A percentile compares a stretch with the other conserved stretches of the same genome.
These are phyloP conservation scores for Drosophila sucinea DNA, from an alignment of 1,140 invertebrate species.

Conservation along the genomic window DNA sequence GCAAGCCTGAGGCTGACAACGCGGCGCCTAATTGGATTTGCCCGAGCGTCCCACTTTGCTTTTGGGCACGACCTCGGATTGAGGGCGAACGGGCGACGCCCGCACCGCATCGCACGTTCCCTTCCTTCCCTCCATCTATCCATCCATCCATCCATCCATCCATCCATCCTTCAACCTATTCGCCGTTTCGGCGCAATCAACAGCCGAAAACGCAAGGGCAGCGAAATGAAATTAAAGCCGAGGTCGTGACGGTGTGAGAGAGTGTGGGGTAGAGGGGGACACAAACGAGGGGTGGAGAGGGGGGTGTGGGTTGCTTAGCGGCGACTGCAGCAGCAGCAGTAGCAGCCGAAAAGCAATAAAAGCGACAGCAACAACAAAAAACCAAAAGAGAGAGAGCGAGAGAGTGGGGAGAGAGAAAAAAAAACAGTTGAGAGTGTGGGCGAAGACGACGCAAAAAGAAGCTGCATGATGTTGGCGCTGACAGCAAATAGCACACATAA, in stretches of 20 bases:
- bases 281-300: background rate
- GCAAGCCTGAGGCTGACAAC: conserved; percentile 52
- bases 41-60: conserved; percentile 62
- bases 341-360: conserved; percentile 50
- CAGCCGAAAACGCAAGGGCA: conserved; percentile 68
- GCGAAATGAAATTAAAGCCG: conserved; percentile 75
- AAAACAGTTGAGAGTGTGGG: conserved; percentile 47
- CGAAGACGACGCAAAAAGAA: conserved; percentile 22
- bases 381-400: conserved; percentile 2
- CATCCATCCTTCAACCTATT: conserved; percentile 16
- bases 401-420: background rate
- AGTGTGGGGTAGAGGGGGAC: background rate
- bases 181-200: conserved; percentile 61
- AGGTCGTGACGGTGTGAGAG: conserved; percentile 40
- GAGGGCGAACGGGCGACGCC: conserved; percentile 22
- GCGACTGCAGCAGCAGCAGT: conserved; percentile 14
- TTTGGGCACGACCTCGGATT: conserved; percentile 35
- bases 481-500: conserved; percentile 56
- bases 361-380: conserved; percentile 54
- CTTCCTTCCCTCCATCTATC: background rate
- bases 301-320: conserved; percentile 1
- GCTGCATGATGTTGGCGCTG: conserved; percentile 47
- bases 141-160: background rate
- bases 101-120: background rate
- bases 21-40: conserved; percentile 77